A percentile compares a stretch with the other conserved stretches of the same genome.
phyloP scores from a whole-genome alignment of 1,140 invertebrate species.

The Anastrepha ludens region DNA sequence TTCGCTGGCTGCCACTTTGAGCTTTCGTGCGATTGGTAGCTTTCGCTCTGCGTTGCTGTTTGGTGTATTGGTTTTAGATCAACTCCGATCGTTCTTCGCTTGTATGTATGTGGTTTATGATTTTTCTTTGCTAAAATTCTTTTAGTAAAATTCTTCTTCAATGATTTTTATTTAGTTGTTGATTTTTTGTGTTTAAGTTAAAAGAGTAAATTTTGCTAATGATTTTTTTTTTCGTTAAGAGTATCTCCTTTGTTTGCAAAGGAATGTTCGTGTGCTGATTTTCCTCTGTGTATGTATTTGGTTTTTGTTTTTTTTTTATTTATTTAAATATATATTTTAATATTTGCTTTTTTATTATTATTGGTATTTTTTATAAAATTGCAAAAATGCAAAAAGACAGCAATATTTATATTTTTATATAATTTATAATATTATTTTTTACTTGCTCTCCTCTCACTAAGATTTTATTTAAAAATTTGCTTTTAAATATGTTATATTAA shows the following conservation, averaged over 20 bases:
- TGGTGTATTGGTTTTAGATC: slow-evolving; percentile 68
- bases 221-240: slow-evolving; percentile 56
- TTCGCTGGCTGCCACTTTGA: slow-evolving; percentile 39
- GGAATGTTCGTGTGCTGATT: slow-evolving; percentile 55
- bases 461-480: slow-evolving; percentile 49
- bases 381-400: slow-evolving; percentile 74
- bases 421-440: slow-evolving; percentile 49
- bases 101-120: slow-evolving; percentile 57
- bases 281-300: slow-evolving; percentile 55
- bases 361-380: slow-evolving; percentile 70
- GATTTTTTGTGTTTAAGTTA: slow-evolving; percentile 64
- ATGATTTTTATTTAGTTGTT: slow-evolving; percentile 54
- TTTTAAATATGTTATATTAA: slow-evolving; percentile 49
- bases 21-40: slow-evolving; percentile 42
- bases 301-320: slow-evolving; percentile 56
- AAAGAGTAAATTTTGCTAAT: slow-evolving; percentile 74
- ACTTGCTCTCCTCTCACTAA: slow-evolving; percentile 22
- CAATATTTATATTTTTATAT: slow-evolving; percentile 64
- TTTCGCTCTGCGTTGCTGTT: slow-evolving; percentile 50
- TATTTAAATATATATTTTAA: slow-evolving; percentile 57
- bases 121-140: slow-evolving; percentile 32
- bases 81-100: slow-evolving; percentile 68
- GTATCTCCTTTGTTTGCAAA: slow-evolving; percentile 7
- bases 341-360: slow-evolving; percentile 59
- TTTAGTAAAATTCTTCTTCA: slow-evolving; percentile 54